Evolutionary conservation across 2,797 vertebrate species (phyloP), one percentile per base, ranked within the genome.

Genomic region (Trachurus trachurus): DNA sequence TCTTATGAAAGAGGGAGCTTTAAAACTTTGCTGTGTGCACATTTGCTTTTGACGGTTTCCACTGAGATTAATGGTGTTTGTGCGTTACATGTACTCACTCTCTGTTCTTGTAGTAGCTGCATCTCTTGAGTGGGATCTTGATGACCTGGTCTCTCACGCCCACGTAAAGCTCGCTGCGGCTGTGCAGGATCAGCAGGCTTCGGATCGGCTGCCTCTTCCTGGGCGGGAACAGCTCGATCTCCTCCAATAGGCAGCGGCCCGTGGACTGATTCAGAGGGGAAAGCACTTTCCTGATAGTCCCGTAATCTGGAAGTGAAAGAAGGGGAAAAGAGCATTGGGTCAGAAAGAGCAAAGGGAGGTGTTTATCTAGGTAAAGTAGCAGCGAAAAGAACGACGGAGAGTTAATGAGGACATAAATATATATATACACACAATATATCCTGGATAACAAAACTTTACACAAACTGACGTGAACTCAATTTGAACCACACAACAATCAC

Each of bases 271-370:
- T 97, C 89, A 98, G 78, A 1, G 98, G 98, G 0, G 97, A 98
- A 31, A 98, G 96, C 50, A 99, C 97, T 91, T 99, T 99, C 87
- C 97, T 97, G 91, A 99, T 97, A 66, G 98, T 98, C 12, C 98
- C 98, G 1, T 98, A 97, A 93, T 98, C 98, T 99, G 94, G 29
- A 62, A 71, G 90, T 73, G 77, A 80, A 50, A 73, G 42, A 63
- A 19, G 6, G 2, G 34, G 7, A 2, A 3, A 49, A 40, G 56
- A 79, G 66, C 64, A 71, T 72, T 74, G 26, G 66, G 72, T 67
- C 80, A 88, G 42, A 82, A 56, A 66, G 34, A 71, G 13, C 45
- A 78, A 26, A 74, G 34, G 40, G 42, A 37, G 40, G 22, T 66
- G 54, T 77, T 88, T 75, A 85, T 80, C 71, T 64, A 37, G 66